These are phyloP conservation scores for Chelon labrosus DNA, from an alignment of 2,797 vertebrate species.

Conservation along the genomic window DNA sequence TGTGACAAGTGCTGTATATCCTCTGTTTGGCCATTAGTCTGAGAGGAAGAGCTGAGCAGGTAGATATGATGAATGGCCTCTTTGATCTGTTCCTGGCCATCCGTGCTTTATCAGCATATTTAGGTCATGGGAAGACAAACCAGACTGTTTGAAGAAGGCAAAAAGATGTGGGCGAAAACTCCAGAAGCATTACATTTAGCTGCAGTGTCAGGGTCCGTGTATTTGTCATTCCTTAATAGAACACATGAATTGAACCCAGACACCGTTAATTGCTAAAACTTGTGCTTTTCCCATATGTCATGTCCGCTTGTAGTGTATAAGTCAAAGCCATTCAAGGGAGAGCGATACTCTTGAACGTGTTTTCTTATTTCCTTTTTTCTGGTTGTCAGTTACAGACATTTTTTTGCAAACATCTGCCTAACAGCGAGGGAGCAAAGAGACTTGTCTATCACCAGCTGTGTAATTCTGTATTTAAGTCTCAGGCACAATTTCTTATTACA, in stretches of 20 bases:
- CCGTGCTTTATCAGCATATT: not conserved
- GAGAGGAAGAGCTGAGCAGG: too few relatives aligned
- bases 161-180: not conserved
- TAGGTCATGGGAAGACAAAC: not conserved
- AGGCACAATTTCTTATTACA: slow-evolving; percentile 28
- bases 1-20: too few relatives aligned
- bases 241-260: not conserved
- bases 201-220: not conserved
- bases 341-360: slow-evolving; percentile 12
- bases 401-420: slow-evolving; percentile 30
- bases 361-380: slow-evolving; percentile 15
- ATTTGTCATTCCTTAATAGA: not conserved
- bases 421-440: slow-evolving; percentile 28
- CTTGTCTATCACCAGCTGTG: slow-evolving; percentile 12
- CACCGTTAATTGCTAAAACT: not conserved
- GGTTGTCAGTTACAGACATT: slow-evolving; percentile 14
- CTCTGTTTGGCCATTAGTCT: too few relatives aligned
- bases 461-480: slow-evolving; percentile 48
- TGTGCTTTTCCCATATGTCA: not conserved
- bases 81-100: not conserved
- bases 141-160: not conserved
- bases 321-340: not conserved
- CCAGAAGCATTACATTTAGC: not conserved
- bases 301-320: not conserved
- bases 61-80: too few relatives aligned